Evolutionary conservation across 1,140 invertebrate genomes (phyloP).

Genomic region (Bombus vancouverensis): DNA sequence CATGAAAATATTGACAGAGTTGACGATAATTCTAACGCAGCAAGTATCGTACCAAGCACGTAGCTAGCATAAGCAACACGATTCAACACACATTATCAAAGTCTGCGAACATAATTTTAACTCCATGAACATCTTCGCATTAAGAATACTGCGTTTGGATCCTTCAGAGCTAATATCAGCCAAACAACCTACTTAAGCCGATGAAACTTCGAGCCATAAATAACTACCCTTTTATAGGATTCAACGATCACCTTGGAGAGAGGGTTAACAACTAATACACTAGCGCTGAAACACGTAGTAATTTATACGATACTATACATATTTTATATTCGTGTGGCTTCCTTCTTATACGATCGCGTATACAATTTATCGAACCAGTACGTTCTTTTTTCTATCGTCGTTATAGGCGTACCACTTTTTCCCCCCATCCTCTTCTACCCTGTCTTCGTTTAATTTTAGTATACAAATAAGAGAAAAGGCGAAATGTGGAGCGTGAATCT

Average conservation of each 20-base stretch:
- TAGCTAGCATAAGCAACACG: neutral
- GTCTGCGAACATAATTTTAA: neutral
- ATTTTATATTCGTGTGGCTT: neutral
- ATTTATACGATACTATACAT: slow-evolving; percentile 29
- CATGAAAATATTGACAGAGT: neutral
- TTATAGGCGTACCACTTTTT: slow-evolving; percentile 5
- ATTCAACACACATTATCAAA: neutral
- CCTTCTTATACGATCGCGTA: neutral
- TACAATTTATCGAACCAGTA: neutral
- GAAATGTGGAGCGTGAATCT: neutral
- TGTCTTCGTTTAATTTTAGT: neutral
- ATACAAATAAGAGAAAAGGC: neutral
- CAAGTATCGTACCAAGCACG: neutral
- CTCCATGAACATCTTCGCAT: neutral
- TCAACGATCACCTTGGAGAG: neutral
- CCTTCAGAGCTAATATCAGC: neutral
- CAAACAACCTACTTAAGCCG: neutral
- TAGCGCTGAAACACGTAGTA: slow-evolving; percentile 22
- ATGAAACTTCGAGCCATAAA: slow-evolving; percentile 21
- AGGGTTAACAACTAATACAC: neutral
- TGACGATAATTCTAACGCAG: too few relatives aligned
- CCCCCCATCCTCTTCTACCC: too few relatives aligned
- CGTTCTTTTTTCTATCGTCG: slow-evolving; percentile 8
- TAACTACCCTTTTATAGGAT: neutral
- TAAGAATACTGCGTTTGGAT: neutral